Conservation (phyloP, 2,113 vertebrate genomes). For the Serilophus lunatus region DNA sequence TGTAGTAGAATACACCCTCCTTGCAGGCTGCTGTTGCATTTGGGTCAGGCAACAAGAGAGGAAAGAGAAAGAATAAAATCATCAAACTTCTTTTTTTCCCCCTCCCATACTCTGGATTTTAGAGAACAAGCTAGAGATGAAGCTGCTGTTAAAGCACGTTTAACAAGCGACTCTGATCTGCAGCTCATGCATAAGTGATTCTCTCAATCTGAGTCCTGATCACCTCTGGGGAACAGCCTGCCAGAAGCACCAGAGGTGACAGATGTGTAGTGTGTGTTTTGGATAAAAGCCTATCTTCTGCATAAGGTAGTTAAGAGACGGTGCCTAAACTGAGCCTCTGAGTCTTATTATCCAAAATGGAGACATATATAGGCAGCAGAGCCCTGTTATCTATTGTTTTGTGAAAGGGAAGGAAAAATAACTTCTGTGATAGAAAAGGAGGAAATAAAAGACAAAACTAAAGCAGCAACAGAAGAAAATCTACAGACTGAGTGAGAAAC, state of each 20-base stretch:
- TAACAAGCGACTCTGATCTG: neutral
- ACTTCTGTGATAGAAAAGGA: neutral
- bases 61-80: neutral
- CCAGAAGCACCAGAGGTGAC: slow-evolving; percentile 8
- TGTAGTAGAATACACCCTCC: neutral
- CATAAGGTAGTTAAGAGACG: neutral
- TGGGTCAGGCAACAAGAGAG: neutral
- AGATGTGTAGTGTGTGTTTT: neutral
- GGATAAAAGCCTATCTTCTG: slow-evolving; percentile 6
- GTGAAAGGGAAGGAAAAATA: neutral
- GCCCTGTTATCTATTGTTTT: neutral
- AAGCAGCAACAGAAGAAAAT: neutral
- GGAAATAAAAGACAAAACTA: neutral
- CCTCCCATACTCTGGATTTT: neutral
- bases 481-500: neutral
- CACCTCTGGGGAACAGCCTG: neutral
- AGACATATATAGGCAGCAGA: neutral
- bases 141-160: neutral
- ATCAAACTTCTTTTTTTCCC: neutral
- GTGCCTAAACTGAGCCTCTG: neutral
- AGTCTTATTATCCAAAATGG: neutral
- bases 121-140: neutral
- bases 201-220: neutral
- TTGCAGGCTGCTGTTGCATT: neutral
- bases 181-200: neutral